These are phyloP conservation scores for Pteropus alecto DNA, from an alignment of 2,113 vertebrate genomes.

Conservation along the genomic window DNA sequence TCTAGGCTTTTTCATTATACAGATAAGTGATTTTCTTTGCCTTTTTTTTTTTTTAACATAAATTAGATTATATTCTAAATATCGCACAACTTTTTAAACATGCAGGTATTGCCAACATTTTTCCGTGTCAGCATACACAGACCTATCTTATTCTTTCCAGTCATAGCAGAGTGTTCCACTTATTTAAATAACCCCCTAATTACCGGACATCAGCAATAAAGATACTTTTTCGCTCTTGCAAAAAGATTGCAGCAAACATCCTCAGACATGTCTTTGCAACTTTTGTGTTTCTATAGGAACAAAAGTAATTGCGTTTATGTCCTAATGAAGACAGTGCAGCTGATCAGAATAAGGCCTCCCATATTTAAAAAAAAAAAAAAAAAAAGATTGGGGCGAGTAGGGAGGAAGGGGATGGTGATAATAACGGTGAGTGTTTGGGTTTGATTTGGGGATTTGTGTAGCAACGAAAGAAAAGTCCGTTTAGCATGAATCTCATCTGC, in stretches of 20 bases:
- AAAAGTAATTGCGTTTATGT: background rate
- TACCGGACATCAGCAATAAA: background rate
- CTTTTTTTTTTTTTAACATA: background rate
- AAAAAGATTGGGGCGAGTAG: background rate
- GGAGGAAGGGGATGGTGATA: rapidly evolving
- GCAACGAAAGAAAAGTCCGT: background rate
- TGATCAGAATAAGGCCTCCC: background rate
- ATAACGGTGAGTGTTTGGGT: background rate
- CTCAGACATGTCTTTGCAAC: background rate
- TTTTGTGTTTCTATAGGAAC: background rate
- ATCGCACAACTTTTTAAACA: background rate
- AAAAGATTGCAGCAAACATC: background rate
- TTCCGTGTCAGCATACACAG: background rate
- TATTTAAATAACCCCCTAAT: background rate
- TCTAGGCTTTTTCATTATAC: background rate
- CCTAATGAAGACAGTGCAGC: background rate
- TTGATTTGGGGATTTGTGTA: background rate
- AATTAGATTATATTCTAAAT: background rate
- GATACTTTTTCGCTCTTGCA: background rate
- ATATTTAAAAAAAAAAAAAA: background rate
- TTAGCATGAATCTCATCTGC: background rate
- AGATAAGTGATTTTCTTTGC: background rate
- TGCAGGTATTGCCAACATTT: background rate
- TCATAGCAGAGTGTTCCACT: background rate
- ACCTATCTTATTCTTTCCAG: background rate